Evolutionary conservation across 2,797 vertebrate species (phyloP).

Genomic region (Syngnathus acus): DNA sequence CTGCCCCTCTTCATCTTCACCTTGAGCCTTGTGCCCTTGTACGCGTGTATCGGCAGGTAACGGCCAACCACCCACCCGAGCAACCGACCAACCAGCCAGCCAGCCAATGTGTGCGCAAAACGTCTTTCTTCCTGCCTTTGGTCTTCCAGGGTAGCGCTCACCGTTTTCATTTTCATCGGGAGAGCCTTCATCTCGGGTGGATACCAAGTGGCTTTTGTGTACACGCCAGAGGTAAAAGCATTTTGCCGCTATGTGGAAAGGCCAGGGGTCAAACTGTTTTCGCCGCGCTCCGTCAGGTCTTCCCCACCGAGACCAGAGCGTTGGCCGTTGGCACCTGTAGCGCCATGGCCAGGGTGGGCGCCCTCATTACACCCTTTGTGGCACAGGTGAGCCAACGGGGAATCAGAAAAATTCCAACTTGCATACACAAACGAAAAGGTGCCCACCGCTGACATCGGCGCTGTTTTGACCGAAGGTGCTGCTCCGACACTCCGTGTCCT

Average conservation of each 20-base stretch:
- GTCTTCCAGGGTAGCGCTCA: constrained; percentile 64
- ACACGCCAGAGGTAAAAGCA: constrained; percentile 81
- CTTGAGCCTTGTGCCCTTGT: constrained; percentile 76
- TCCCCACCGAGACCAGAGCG: constrained; percentile 82
- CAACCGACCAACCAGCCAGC: no score
- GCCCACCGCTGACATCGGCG: not conserved
- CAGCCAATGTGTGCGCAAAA: no score
- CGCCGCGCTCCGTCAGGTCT: constrained; percentile 71
- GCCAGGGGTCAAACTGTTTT: not conserved
- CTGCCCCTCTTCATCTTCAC: constrained; percentile 79
- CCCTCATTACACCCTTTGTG: constrained; percentile 85
- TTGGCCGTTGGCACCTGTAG: constrained; percentile 81
- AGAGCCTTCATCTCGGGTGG: constrained; percentile 86
- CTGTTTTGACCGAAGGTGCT: constrained; percentile 70
- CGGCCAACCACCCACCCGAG: no score
- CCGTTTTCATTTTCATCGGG: constrained; percentile 82
- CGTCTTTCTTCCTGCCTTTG: not conserved
- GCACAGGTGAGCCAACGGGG: constrained; percentile 73
- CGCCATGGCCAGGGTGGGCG: constrained; percentile 77
- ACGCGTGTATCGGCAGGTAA: constrained; percentile 81
- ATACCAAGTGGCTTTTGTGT: constrained; percentile 85
- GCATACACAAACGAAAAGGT: not conserved
- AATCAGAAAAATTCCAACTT: no score
- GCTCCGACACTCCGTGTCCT: constrained; percentile 75
- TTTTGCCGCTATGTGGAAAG: not conserved